phyloP scores from a whole-genome alignment of 2,888 invertebrate species.

The Ephialtes manifestator region DNA sequence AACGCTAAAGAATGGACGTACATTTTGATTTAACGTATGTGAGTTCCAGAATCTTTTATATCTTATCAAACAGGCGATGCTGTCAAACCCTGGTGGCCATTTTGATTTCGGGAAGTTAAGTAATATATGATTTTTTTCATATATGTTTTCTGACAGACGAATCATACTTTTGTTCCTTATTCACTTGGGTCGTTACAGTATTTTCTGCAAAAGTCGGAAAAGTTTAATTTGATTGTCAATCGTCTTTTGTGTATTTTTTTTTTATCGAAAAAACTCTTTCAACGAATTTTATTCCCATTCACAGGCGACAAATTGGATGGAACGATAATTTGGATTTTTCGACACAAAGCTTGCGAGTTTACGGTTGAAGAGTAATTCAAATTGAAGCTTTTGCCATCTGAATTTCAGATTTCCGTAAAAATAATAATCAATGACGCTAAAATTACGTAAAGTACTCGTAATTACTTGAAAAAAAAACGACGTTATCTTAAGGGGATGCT shows the following conservation, averaged over 20 bases:
- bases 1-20: too few relatives aligned
- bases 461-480: background rate
- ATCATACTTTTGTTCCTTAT: background rate
- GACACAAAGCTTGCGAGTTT: background rate
- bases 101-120: too few relatives aligned
- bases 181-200: background rate
- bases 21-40: too few relatives aligned
- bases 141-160: background rate
- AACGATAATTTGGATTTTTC: constrained; percentile 4
- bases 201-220: background rate
- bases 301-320: background rate
- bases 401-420: too few relatives aligned
- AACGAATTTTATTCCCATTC: background rate
- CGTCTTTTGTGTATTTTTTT: background rate
- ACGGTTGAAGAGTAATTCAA: background rate
- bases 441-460: too few relatives aligned
- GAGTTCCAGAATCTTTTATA: too few relatives aligned
- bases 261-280: background rate
- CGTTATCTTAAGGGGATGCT: too few relatives aligned
- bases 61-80: too few relatives aligned
- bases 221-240: background rate
- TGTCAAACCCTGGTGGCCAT: too few relatives aligned
- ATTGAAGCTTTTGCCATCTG: background rate
- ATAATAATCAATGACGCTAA: too few relatives aligned
- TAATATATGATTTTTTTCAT: too few relatives aligned